phyloP scores from a whole-genome alignment of 1,140 invertebrate species.

The Zaprionus capensis region DNA sequence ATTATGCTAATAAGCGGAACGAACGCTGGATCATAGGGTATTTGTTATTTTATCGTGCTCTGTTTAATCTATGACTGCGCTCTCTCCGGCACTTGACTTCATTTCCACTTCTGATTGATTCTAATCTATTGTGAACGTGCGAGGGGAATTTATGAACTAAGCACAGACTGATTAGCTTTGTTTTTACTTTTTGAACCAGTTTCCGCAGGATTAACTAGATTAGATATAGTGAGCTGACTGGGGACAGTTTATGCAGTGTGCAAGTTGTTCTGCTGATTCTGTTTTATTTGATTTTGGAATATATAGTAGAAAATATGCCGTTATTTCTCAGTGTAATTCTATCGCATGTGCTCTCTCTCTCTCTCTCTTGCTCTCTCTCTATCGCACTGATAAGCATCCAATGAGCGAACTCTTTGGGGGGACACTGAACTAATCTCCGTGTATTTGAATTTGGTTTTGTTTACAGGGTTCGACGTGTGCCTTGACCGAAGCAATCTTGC shows the following conservation, averaged over 20 bases:
- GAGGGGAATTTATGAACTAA: neutral
- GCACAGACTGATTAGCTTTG: neutral
- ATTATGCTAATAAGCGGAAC: slow-evolving; percentile 3
- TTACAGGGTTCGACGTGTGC: slow-evolving; percentile 95
- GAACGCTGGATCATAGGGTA: neutral
- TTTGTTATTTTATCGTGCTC: too few species aligned
- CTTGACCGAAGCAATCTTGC: slow-evolving; percentile 94
- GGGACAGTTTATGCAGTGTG: neutral
- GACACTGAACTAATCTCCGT: neutral
- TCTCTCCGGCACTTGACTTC: neutral
- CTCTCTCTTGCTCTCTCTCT: neutral
- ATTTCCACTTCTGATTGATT: neutral
- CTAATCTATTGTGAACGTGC: neutral
- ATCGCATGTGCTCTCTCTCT: neutral
- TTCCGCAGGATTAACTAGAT: neutral
- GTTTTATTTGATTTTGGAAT: too few species aligned
- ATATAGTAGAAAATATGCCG: too few species aligned
- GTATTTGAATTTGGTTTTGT: neutral
- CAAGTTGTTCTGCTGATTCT: neutral
- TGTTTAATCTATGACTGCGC: too few species aligned
- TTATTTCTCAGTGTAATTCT: neutral
- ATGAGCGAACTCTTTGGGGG: neutral
- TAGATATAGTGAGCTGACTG: neutral
- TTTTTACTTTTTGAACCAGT: neutral
- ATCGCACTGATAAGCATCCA: neutral